phyloP scores from a whole-genome alignment of 1,140 invertebrate genomes.

The Hetaerina americana region DNA sequence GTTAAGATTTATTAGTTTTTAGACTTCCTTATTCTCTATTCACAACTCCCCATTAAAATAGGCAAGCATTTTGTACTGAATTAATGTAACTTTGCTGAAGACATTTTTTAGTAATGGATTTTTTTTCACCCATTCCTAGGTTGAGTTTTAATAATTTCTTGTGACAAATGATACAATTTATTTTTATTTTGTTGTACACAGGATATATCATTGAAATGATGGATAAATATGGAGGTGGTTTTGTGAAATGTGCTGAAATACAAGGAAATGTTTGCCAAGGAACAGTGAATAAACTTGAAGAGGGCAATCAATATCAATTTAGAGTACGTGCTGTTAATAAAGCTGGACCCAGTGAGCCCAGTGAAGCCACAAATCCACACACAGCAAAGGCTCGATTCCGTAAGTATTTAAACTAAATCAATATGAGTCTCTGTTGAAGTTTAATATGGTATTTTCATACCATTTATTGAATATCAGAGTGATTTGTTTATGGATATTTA shows the following conservation, averaged over 20 bases:
- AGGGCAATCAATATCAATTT: conserved; percentile 93
- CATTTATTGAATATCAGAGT: too few relatives aligned
- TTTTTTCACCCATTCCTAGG: neutral
- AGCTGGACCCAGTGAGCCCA: conserved; percentile 89
- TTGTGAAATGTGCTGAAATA: conserved; percentile 59
- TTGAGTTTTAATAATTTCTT: conserved; percentile 4
- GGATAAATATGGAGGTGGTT: conserved; percentile 51
- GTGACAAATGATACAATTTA: neutral
- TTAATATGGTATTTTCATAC: too few relatives aligned
- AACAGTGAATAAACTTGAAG: conserved; percentile 74
- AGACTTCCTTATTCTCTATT: too few relatives aligned
- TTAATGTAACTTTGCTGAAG: too few relatives aligned
- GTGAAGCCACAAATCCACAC: conserved; percentile 85
- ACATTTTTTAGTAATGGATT: neutral
- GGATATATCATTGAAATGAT: conserved; percentile 87
- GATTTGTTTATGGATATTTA: too few relatives aligned
- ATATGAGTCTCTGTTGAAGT: too few relatives aligned
- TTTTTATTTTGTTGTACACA: conserved; percentile 18
- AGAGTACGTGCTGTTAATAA: conserved; percentile 89
- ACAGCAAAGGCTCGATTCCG: conserved; percentile 85
- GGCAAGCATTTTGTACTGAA: too few relatives aligned
- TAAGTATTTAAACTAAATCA: conserved; percentile 38
- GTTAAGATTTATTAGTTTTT: too few relatives aligned
- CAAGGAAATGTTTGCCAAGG: conserved; percentile 65
- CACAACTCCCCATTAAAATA: too few relatives aligned